phyloP scores from a whole-genome alignment of 1,140 invertebrate genomes.

The Polyergus mexicanus region DNA sequence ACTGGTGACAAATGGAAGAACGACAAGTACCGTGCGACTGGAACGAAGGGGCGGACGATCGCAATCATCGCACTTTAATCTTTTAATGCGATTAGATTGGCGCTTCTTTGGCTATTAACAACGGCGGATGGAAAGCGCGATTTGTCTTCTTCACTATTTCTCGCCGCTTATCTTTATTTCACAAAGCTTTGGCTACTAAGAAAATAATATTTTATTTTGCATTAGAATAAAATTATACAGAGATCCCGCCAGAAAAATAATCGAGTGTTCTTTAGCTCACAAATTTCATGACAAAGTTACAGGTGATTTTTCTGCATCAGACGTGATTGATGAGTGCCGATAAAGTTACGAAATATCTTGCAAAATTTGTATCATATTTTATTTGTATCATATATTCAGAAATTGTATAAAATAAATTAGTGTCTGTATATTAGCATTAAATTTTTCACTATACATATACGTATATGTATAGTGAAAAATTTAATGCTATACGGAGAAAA shows the following conservation, averaged over 20 bases:
- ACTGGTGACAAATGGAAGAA: constrained; percentile 57
- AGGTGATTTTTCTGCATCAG: not conserved
- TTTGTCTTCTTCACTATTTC: constrained; percentile 57
- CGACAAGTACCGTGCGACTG: constrained; percentile 45
- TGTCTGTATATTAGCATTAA: too few species aligned
- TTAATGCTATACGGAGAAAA: constrained; percentile 8
- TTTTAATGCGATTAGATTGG: constrained; percentile 71
- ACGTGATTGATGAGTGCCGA: not conserved
- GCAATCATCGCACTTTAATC: constrained; percentile 60
- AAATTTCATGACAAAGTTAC: not conserved
- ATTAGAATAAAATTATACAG: not conserved
- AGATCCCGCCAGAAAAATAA: not conserved
- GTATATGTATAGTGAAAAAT: not conserved
- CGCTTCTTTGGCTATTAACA: constrained; percentile 48
- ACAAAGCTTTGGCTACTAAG: not conserved
- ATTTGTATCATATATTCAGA: not conserved
- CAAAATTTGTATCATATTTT: not conserved
- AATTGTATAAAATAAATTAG: not conserved
- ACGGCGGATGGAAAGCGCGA: not conserved
- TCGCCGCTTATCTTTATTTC: constrained; percentile 20
- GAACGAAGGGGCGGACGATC: constrained; percentile 10
- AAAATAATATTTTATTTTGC: constrained; percentile 43
- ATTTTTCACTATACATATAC: too few species aligned
- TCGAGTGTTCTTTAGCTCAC: not conserved
- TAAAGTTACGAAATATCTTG: not conserved